phyloP scores from a whole-genome alignment of 2,888 invertebrate species.

The Meghimatium bilineatum region DNA sequence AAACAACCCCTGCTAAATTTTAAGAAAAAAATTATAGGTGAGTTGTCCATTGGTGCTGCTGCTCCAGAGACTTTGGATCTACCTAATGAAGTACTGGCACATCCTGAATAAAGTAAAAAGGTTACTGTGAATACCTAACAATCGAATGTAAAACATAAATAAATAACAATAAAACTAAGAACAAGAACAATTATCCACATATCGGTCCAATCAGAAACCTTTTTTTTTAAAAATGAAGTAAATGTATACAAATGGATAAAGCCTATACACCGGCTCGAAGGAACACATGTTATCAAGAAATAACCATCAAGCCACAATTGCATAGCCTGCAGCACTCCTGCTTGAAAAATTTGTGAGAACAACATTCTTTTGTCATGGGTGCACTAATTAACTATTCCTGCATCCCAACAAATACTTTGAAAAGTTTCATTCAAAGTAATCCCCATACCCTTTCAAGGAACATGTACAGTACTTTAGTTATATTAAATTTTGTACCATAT shows the following conservation, averaged over 20 bases:
- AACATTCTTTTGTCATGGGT: conserved; percentile 7
- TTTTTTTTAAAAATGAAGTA: no score
- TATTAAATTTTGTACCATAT: no score
- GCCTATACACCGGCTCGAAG: no score
- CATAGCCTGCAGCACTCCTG: conserved; percentile 6
- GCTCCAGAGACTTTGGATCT: not conserved
- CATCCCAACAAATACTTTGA: conserved; percentile 1
- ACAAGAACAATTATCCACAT: no score
- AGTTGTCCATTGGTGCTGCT: not conserved
- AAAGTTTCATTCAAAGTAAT: not conserved
- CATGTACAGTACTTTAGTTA: no score
- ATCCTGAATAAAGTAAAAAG: no score
- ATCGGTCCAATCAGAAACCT: no score
- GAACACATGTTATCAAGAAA: not conserved
- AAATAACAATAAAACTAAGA: no score
- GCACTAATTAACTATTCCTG: not conserved
- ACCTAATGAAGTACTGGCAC: no score
- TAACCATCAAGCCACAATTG: not conserved
- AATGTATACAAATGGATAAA: not conserved
- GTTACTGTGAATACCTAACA: no score
- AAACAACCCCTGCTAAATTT: not conserved
- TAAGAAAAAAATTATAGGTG: not conserved
- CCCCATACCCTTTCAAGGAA: no score
- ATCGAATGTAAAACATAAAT: no score
- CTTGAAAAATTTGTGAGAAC: not conserved